Percentiles rank a stretch among this genome's conserved stretches.
Evolutionary conservation across 2,888 invertebrate species (phyloP).

Genomic region (Molanna angustata): DNA sequence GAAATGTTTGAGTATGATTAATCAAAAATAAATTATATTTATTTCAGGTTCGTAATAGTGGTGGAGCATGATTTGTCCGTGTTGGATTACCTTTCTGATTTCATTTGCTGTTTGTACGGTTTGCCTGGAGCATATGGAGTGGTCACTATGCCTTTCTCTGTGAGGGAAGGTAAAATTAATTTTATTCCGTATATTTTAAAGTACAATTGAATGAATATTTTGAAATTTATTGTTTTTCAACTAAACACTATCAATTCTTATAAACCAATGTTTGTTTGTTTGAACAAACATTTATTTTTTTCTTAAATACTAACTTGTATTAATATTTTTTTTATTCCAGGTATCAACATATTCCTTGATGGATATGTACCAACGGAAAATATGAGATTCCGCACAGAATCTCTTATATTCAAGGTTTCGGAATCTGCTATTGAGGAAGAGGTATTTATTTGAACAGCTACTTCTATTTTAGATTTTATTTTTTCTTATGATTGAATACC

Average conservation of each 20-base stretch:
- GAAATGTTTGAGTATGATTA: too few species aligned
- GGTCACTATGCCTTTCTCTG: slow-evolving; percentile 99
- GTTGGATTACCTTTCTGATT: slow-evolving; percentile 97
- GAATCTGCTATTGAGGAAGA: slow-evolving; percentile 98
- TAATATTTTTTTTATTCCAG: slow-evolving; percentile 42
- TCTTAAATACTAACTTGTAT: neutral
- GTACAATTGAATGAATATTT: neutral
- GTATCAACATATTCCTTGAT: slow-evolving; percentile 98
- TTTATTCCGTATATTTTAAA: neutral
- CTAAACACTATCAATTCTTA: too few species aligned
- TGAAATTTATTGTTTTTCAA: neutral
- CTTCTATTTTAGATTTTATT: neutral
- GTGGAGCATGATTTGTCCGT: slow-evolving; percentile 99
- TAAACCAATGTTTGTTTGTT: neutral
- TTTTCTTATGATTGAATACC: too few species aligned
- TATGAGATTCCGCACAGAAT: slow-evolving; percentile 95
- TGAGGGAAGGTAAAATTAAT: slow-evolving; percentile 79
- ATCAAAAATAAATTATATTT: too few species aligned
- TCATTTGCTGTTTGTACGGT: slow-evolving; percentile 97
- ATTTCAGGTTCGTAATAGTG: slow-evolving; percentile 89
- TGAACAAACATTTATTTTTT: neutral
- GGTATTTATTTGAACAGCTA: slow-evolving; percentile 41
- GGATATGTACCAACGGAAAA: slow-evolving; percentile 99
- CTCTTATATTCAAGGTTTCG: slow-evolving; percentile 96
- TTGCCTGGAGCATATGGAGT: slow-evolving; percentile 99